These are phyloP conservation scores for Pseudochromis fuscus DNA, from an alignment of 2,797 vertebrate genomes.

Conservation along the genomic window DNA sequence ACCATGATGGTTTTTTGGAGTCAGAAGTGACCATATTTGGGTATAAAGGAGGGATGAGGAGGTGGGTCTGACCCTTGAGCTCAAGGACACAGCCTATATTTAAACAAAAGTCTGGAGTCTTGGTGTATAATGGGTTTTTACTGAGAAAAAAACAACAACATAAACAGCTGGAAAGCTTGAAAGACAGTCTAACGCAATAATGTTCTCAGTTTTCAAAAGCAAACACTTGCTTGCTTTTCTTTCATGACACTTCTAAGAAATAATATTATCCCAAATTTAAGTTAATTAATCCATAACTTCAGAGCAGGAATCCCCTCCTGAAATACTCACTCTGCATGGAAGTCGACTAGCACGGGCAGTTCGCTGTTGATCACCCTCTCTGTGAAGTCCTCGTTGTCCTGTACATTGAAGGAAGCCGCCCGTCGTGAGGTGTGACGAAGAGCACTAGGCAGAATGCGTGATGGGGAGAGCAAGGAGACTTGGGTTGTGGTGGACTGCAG, in stretches of 20 bases:
- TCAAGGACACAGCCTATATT: too few species aligned
- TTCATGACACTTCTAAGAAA: neutral
- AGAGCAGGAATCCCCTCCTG: neutral
- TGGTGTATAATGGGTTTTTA: too few species aligned
- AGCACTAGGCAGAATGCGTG: conserved; percentile 51
- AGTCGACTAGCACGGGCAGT: conserved; percentile 93
- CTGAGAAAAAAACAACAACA: too few species aligned
- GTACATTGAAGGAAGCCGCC: conserved; percentile 90
- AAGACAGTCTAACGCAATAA: too few species aligned
- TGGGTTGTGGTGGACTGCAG: conserved; percentile 49
- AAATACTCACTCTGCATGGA: conserved; percentile 93
- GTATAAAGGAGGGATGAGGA: too few species aligned
- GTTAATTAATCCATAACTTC: too few species aligned
- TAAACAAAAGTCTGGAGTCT: too few species aligned
- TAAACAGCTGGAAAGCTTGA: too few species aligned
- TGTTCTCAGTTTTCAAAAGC: neutral
- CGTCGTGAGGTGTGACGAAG: conserved; percentile 74
- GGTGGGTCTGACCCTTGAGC: too few species aligned
- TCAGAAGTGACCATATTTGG: too few species aligned
- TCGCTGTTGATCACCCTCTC: conserved; percentile 93
- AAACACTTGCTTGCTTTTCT: neutral
- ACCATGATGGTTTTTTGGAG: too few species aligned
- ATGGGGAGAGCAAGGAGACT: conserved; percentile 60
- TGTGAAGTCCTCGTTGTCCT: conserved; percentile 94
- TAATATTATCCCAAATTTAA: neutral